Evolutionary conservation across 2,888 invertebrate species (phyloP).

Genomic region (Seira ritae): DNA sequence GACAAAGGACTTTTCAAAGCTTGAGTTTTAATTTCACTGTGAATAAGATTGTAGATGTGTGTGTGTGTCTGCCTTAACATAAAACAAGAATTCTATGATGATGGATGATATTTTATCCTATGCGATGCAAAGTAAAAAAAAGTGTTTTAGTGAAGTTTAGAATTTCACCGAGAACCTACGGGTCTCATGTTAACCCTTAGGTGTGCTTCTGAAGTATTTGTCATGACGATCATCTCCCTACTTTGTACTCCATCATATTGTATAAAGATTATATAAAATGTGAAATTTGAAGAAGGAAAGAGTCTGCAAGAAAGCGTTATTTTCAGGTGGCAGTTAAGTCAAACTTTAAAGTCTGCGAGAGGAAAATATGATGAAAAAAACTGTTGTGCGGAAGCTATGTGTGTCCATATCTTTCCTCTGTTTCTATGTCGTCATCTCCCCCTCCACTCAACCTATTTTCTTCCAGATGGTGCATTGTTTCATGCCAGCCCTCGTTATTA

Average conservation of each 20-base stretch:
- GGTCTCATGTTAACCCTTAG: background rate
- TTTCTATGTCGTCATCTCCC: background rate
- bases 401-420: background rate
- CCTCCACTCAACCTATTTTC: background rate
- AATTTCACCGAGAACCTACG: background rate
- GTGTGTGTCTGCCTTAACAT: background rate
- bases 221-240: background rate
- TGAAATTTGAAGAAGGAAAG: slow-evolving; percentile 9
- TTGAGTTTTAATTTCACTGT: too few relatives aligned
- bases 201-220: background rate
- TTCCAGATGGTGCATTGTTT: slow-evolving; percentile 4
- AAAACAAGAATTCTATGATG: background rate
- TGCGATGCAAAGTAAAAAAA: background rate
- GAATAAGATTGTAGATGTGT: too few relatives aligned
- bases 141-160: background rate
- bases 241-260: background rate
- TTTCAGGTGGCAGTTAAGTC: background rate
- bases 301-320: background rate
- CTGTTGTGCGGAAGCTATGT: background rate
- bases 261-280: slow-evolving; percentile 13
- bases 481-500: background rate
- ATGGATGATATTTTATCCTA: slow-evolving; percentile 14
- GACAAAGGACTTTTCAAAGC: too few relatives aligned
- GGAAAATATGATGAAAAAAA: background rate
- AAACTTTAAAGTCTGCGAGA: background rate